Conservation (phyloP, 2,888 invertebrate genomes). For the Aquatica leii region DNA sequence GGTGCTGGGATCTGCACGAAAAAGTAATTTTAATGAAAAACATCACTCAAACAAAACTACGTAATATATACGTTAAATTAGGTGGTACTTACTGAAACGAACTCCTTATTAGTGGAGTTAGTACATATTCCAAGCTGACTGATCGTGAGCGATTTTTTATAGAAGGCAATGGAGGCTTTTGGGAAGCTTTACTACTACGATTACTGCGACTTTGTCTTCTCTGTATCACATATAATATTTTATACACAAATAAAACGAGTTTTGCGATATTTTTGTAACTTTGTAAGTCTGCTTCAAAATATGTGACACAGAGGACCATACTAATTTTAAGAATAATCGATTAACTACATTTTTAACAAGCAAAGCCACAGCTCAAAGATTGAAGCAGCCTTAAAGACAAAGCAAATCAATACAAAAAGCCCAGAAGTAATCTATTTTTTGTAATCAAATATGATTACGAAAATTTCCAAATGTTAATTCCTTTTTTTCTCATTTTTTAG, state of each 20-base stretch:
- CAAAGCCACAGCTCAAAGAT: constrained; percentile 40
- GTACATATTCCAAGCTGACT: constrained; percentile 53
- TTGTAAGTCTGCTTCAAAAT: constrained; percentile 46
- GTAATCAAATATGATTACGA: background rate
- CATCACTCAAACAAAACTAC: background rate
- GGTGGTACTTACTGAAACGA: constrained; percentile 47
- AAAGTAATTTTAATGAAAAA: constrained; percentile 11
- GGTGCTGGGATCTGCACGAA: constrained; percentile 41
- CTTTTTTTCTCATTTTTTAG: too few relatives aligned
- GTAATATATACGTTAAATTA: constrained; percentile 3
- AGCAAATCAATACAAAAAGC: constrained; percentile 46
- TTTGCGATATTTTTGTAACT: constrained; percentile 28
- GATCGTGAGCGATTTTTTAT: constrained; percentile 51
- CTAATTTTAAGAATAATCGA: constrained; percentile 22
- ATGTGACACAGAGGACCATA: constrained; percentile 44
- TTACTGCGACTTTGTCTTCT: constrained; percentile 51
- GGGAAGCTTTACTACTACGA: constrained; percentile 47
- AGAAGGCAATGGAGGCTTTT: constrained; percentile 50
- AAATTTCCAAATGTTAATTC: background rate
- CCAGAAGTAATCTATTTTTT: constrained; percentile 32
- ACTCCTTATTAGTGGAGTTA: constrained; percentile 53
- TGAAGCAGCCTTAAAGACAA: constrained; percentile 51
- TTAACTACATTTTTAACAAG: constrained; percentile 32
- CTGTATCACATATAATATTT: constrained; percentile 49
- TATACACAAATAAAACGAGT: constrained; percentile 16